Base-by-base conservation (phyloP, 2,888 invertebrate species). In the Pyrrhia umbra region DNA sequence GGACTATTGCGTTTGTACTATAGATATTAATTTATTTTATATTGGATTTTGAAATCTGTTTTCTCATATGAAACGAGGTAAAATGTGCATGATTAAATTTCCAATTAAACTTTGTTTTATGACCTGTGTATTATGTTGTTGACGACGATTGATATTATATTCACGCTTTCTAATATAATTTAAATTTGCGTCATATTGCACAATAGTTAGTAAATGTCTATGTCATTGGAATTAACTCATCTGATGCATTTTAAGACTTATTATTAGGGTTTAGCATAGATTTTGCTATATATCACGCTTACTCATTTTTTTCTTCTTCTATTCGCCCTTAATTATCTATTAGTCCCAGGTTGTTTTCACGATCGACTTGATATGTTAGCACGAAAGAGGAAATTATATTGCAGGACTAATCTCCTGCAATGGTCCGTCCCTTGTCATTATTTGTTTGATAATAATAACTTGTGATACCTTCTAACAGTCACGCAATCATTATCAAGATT, bases 1-100 rank as follows among this genome's bases (percentile, higher is more conserved):
- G 55, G 72, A 82, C 77, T 83, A 64, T 77, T 83, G 80, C 80
- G 80, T 83, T 80, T 81, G 75, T 81, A n/a, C n/a, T n/a, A 77
- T 70, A 79, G 78, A 79, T 85, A 83, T 82, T 84, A 85, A 85
- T 82, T 81, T 70, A 69, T 68, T 69, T 74, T 77, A 73, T 69
- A 74, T 78, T 78, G 58, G 56, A 67, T 75, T 70, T 62, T 63
- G 66, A 66, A 77, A 73, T 72, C 37, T 37, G 55, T 59, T 72
- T 77, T 58, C 68, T 59, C 55, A 23, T 54, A 18, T 6, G 25
- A 8, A 56, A 42, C 40, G 39, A 65, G 39, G 58, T 64, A 64
- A 62, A 59, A 45, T 61, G 54, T 51, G 40, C 6, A 59, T 51
- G 37, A 70, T 57, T 46, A 42, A 57, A 40, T 68, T 56, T 40